Conservation (phyloP, 2,797 vertebrate genomes). For the Dendrocincla tyrannina region DNA sequence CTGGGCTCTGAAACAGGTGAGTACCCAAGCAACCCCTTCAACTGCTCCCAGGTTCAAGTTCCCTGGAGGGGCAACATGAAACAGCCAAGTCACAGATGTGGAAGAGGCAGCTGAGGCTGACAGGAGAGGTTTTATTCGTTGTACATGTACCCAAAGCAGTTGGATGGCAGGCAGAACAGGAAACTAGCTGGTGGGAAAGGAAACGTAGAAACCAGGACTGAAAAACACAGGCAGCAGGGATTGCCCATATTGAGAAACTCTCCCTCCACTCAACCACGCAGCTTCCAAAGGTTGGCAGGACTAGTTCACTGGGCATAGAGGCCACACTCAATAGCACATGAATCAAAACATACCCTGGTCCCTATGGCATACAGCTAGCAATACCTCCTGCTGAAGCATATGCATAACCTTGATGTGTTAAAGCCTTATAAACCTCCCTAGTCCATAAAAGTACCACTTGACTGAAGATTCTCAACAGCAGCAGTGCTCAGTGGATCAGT, state of each 20-base stretch:
- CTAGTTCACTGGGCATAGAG: not conserved
- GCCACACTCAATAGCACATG: not conserved
- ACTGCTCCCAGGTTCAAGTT: not conserved
- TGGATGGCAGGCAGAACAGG: not conserved
- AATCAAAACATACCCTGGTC: not conserved
- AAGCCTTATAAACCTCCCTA: not conserved
- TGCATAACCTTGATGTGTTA: accelerated
- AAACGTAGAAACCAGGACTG: not conserved
- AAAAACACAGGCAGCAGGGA: not conserved
- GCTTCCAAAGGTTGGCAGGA: not conserved
- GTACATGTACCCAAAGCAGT: not conserved
- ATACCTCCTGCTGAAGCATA: not conserved
- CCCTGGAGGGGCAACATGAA: not conserved
- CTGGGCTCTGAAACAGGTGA: not conserved
- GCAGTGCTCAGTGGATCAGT: not conserved
- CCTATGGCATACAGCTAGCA: not conserved
- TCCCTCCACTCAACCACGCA: not conserved
- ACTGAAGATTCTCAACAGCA: not conserved
- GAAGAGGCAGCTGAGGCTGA: not conserved
- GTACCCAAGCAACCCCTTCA: not conserved
- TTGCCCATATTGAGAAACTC: not conserved
- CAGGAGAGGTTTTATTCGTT: not conserved
- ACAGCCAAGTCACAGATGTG: not conserved
- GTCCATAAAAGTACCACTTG: not conserved
- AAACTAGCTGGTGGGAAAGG: not conserved